Evolutionary conservation across 30 jellyfish, hydroid and myxozoan species (phyloP).

Genomic region (Hydractinia symbiolongicarpus): DNA sequence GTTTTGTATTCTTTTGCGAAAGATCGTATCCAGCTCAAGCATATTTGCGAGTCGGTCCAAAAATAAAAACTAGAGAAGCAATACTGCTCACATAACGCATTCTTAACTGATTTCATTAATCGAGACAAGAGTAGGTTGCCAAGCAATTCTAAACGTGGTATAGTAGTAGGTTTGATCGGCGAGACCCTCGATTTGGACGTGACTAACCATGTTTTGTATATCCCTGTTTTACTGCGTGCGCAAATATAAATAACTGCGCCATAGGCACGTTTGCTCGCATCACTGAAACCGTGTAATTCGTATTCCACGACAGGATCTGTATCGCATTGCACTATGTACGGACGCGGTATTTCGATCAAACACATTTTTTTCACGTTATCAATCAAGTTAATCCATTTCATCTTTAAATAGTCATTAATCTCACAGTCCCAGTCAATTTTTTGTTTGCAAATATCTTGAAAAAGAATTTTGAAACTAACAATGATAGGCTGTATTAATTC

Average conservation of each 20-base stretch:
- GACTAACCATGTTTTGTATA: not conserved
- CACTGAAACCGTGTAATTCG: not conserved
- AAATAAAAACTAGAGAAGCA: not conserved
- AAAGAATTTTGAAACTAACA: not conserved
- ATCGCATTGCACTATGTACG: not conserved
- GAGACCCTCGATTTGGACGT: constrained; percentile 12
- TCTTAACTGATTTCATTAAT: constrained; percentile 8
- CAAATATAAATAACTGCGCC: not conserved
- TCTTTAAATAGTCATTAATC: not conserved
- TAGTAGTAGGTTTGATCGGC: not conserved
- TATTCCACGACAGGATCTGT: not conserved
- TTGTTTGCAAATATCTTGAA: constrained; percentile 13
- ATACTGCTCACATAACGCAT: not conserved
- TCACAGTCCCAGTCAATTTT: constrained; percentile 6
- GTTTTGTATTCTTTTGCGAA: not conserved
- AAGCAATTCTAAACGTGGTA: constrained; percentile 5
- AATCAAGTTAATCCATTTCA: not conserved
- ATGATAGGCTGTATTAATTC: constrained; percentile 22
- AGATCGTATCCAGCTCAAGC: not conserved
- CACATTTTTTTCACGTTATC: not conserved
- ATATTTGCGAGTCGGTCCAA: constrained; percentile 9
- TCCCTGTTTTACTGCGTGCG: not conserved
- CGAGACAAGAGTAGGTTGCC: not conserved
- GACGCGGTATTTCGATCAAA: not conserved
- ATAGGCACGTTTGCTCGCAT: not conserved